phyloP scores from a whole-genome alignment of 2,888 invertebrate genomes.

The Cylloceria caligata region DNA sequence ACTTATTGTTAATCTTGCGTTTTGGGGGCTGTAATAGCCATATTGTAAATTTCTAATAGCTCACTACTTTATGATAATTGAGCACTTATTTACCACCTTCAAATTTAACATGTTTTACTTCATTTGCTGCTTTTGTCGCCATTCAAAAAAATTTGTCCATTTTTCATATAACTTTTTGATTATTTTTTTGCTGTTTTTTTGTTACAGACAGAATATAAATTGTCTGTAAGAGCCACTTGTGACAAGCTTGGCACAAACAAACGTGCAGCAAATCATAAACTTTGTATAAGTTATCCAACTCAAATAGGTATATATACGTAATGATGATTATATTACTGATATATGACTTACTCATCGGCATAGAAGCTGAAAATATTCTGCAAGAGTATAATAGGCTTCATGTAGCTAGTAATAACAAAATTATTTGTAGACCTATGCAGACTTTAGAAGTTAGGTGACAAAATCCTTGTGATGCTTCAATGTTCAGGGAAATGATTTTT shows the following conservation, averaged over 20 bases:
- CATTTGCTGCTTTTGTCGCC: conserved; percentile 12
- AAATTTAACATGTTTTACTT: background rate
- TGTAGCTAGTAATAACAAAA: background rate
- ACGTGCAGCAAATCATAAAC: background rate
- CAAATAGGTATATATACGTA: background rate
- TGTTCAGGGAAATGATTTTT: too few relatives aligned
- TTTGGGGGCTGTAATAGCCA: conserved; percentile 76
- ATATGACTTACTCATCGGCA: background rate
- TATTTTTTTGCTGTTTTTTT: conserved; percentile 13
- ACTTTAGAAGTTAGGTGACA: too few relatives aligned
- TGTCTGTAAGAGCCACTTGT: background rate
- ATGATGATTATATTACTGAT: background rate
- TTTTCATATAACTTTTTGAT: conserved; percentile 10
- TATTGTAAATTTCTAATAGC: conserved; percentile 76
- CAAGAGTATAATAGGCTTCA: background rate
- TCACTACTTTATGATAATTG: conserved; percentile 52
- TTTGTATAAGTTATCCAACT: conserved; percentile 8
- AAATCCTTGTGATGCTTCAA: too few relatives aligned
- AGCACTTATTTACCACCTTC: conserved; percentile 30
- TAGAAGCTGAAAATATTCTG: background rate
- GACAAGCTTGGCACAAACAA: background rate
- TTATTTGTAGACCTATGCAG: background rate
- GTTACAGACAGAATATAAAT: conserved; percentile 23
- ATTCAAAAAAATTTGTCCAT: background rate
- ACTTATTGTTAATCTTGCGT: conserved; percentile 73